Percentiles rank a stretch among this genome's conserved stretches.
Evolutionary conservation across 2,797 vertebrate genomes (phyloP).

Genomic region (Philypnodon macrostomus): DNA sequence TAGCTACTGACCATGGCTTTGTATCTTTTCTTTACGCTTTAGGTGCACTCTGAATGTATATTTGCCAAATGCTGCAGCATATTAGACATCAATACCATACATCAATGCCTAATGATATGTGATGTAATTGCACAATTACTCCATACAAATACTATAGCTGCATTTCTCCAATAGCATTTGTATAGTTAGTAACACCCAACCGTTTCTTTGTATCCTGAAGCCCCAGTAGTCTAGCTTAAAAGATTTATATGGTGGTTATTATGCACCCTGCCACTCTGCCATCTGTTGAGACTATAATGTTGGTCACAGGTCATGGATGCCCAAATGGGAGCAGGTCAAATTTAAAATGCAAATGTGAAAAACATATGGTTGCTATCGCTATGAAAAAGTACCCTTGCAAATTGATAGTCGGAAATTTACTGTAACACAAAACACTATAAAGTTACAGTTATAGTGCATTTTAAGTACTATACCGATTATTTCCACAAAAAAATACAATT

Average conservation of each 20-base stretch:
- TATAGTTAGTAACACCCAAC: conserved; percentile 23
- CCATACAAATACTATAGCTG: conserved; percentile 14
- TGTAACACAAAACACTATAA: no score
- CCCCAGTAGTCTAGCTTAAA: conserved; percentile 7
- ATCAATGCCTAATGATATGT: conserved; percentile 31
- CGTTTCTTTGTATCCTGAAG: conserved; percentile 20
- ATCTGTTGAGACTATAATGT: background rate
- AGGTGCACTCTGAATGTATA: conserved; percentile 29
- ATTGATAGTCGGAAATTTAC: no score
- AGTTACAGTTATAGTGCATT: no score
- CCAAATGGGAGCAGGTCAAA: background rate
- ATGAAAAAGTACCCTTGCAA: no score
- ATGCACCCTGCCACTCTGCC: background rate
- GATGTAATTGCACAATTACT: conserved; percentile 35
- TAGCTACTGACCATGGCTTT: conserved; percentile 41
- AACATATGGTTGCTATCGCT: no score
- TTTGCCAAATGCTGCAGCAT: conserved; percentile 18
- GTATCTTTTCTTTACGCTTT: conserved; percentile 23
- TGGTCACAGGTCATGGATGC: background rate
- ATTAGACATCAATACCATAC: conserved; percentile 20
- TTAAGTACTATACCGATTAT: no score
- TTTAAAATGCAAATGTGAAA: background rate
- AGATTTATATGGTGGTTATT: background rate
- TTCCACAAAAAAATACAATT: no score
- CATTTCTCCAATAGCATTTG: conserved; percentile 9